phyloP scores from a whole-genome alignment of 2,888 invertebrate genomes.

The Stramonita haemastoma region DNA sequence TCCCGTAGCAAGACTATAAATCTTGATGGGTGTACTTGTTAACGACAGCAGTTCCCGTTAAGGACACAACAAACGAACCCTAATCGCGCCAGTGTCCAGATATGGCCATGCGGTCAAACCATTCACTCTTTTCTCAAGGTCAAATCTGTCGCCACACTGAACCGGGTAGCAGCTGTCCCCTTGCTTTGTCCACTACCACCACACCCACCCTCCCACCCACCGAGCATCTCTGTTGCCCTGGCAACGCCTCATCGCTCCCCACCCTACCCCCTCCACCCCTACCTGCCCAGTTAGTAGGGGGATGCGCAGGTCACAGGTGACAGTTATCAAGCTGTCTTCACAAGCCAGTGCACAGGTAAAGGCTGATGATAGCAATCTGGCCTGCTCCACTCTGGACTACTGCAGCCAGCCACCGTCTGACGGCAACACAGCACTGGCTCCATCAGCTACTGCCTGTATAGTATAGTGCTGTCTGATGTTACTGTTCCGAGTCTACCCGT shows the following conservation, averaged over 20 bases:
- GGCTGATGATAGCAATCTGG: not conserved
- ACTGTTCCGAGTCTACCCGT: too few relatives aligned
- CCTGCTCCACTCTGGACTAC: too few relatives aligned
- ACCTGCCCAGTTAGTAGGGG: not conserved
- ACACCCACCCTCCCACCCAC: not conserved
- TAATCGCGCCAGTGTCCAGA: not conserved
- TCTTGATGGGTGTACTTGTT: too few relatives aligned
- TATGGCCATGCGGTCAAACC: not conserved
- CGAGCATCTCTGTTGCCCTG: constrained; percentile 8
- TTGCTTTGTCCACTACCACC: not conserved
- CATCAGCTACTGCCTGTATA: too few relatives aligned
- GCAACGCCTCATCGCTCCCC: not conserved
- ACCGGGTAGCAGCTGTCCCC: not conserved
- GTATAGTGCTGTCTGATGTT: too few relatives aligned
- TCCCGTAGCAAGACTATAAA: too few relatives aligned
- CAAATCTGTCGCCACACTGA: not conserved
- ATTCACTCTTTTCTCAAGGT: not conserved
- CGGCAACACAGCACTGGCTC: too few relatives aligned
- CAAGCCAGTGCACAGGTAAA: not conserved
- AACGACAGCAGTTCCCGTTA: too few relatives aligned
- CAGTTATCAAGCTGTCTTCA: not conserved
- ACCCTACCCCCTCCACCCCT: not conserved
- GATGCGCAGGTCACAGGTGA: not conserved
- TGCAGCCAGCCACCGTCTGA: too few relatives aligned
- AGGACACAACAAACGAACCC: too few relatives aligned